These are phyloP conservation scores for Aplodontia rufa DNA, from an alignment of 2,113 vertebrate genomes.

Conservation along the genomic window DNA sequence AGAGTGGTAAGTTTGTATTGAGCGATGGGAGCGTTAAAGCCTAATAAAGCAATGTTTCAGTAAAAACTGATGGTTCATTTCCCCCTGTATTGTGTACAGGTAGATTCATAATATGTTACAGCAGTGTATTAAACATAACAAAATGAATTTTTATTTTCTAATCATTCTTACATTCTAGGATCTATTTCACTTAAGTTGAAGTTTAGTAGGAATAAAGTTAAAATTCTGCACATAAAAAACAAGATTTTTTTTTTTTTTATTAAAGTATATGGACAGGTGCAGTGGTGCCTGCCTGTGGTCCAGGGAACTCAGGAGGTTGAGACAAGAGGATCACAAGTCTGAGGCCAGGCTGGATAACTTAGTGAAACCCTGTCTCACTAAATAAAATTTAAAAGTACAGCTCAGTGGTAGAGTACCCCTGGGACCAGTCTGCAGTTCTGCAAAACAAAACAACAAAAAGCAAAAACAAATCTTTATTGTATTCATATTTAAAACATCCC, in stretches of 20 bases:
- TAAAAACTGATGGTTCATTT: neutral
- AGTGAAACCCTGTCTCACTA: too few relatives aligned
- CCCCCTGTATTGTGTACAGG: neutral
- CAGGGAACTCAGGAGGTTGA: neutral
- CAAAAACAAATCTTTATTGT: too few relatives aligned
- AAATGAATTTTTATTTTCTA: slow-evolving; percentile 35
- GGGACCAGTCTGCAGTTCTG: too few relatives aligned
- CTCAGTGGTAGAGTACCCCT: too few relatives aligned
- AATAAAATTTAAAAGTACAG: too few relatives aligned
- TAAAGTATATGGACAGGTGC: neutral
- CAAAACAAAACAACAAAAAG: too few relatives aligned
- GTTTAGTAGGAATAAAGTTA: neutral
- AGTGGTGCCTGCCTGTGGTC: neutral
- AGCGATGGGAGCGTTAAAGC: neutral
- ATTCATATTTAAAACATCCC: too few relatives aligned
- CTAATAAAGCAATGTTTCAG: neutral
- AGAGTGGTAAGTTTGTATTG: slow-evolving; percentile 91
- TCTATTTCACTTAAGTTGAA: neutral
- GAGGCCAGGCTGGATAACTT: too few relatives aligned
- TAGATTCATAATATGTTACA: neutral
- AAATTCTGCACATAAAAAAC: neutral
- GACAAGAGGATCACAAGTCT: neutral
- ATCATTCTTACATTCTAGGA: neutral
- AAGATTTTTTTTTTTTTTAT: neutral
- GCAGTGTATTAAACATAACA: neutral